Conservation (phyloP, 2,113 vertebrate genomes). For the Notiomystis cincta region DNA sequence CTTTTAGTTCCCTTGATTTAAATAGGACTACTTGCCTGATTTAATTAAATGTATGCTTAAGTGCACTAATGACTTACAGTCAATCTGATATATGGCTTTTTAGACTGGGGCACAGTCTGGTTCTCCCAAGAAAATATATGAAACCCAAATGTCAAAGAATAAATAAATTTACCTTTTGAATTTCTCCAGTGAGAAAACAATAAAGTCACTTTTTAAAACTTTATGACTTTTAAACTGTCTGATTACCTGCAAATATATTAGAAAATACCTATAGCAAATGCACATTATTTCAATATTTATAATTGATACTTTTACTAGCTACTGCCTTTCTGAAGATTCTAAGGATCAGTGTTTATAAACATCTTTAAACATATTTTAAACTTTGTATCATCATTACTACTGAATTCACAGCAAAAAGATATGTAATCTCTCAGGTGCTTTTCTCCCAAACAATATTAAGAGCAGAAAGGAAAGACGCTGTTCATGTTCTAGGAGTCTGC, state of each 20-base stretch:
- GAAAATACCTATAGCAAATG: neutral
- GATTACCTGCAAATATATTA: neutral
- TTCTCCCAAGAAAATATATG: neutral
- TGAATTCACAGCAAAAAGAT: neutral
- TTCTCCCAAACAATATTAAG: neutral
- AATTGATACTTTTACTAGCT: neutral
- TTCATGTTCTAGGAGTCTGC: neutral
- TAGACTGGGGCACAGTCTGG: neutral
- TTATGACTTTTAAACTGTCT: neutral
- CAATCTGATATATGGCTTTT: neutral
- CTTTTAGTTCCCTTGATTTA: conserved; percentile 36
- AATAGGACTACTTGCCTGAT: neutral
- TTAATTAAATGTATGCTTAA: conserved; percentile 31
- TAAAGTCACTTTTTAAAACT: neutral
- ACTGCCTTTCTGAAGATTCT: neutral
- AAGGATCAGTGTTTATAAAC: neutral
- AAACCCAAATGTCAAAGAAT: neutral
- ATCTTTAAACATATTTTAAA: neutral
- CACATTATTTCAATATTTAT: neutral
- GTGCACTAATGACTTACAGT: neutral
- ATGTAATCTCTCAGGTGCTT: accelerated
- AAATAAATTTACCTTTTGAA: neutral
- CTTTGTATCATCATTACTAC: neutral
- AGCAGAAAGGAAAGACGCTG: neutral
- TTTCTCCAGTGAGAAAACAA: neutral